Evolutionary conservation across 2,797 vertebrate genomes (phyloP).

Genomic region (Helarctos malayanus): DNA sequence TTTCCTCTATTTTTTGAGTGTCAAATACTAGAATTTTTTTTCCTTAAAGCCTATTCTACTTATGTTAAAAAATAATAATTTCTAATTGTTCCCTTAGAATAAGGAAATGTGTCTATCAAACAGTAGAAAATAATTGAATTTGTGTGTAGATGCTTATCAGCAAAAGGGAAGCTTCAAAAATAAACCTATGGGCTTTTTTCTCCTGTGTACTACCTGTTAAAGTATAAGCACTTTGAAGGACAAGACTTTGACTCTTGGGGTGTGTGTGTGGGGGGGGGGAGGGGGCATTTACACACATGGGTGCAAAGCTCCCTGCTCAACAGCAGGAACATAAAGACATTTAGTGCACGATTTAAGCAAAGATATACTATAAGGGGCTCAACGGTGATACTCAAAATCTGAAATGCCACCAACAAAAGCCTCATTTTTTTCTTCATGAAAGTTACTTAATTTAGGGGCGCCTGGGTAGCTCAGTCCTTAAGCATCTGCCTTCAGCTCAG

Average conservation of each 20-base stretch:
- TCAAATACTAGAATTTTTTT: not conserved
- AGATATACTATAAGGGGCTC: not conserved
- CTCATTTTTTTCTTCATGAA: not conserved
- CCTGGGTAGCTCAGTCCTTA: too few relatives aligned
- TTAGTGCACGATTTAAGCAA: not conserved
- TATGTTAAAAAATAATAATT: not conserved
- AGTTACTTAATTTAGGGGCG: not conserved
- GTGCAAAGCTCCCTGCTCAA: not conserved
- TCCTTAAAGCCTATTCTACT: not conserved
- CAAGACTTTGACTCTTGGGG: not conserved
- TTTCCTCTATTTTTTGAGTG: not conserved
- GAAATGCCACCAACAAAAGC: not conserved
- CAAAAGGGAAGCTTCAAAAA: not conserved
- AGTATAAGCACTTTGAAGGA: not conserved
- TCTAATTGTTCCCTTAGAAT: not conserved
- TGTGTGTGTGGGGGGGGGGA: not conserved
- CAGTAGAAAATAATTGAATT: not conserved
- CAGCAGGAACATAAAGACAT: not conserved
- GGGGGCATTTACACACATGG: accelerated
- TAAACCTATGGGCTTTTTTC: not conserved
- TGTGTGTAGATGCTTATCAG: not conserved
- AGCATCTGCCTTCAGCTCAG: too few relatives aligned
- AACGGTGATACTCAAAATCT: not conserved
- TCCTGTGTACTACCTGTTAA: not conserved
- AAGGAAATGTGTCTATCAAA: not conserved